Conservation (phyloP, 2,113 vertebrate species). For the Paracanthobrama guichenoti region DNA sequence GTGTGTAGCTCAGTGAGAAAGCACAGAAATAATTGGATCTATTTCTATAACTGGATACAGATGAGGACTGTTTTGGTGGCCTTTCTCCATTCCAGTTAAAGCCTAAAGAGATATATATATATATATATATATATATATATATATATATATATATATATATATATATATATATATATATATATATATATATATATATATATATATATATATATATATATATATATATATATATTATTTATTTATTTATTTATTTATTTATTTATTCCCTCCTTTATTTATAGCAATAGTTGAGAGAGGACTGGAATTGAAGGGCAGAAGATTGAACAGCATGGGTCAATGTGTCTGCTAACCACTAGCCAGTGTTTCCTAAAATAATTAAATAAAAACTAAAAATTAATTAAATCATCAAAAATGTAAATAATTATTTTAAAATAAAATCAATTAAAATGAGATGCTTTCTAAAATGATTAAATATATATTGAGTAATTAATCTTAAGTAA, state of each 20-base stretch:
- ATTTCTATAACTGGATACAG: constrained; percentile 8
- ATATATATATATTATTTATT: no score
- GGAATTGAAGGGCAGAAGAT: neutral
- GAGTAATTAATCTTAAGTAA: neutral
- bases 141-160: no score
- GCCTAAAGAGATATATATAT: no score
- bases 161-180: no score
- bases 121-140: no score
- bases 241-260: no score
- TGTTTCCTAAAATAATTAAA: neutral
- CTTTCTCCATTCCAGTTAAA: neutral
- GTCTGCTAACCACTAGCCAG: neutral
- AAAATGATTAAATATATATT: neutral
- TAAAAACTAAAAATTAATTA: neutral
- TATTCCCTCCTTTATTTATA: neutral
- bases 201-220: no score
- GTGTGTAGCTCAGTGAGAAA: constrained; percentile 7
- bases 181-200: no score
- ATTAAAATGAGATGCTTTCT: neutral
- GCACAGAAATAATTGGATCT: constrained; percentile 29
- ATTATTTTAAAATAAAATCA: neutral
- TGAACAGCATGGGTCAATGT: neutral
- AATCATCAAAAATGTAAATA: neutral
- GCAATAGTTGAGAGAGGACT: neutral
- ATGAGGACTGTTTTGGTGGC: neutral